Conservation (phyloP, 2,888 invertebrate species). For the Dryobotodes eremita region DNA sequence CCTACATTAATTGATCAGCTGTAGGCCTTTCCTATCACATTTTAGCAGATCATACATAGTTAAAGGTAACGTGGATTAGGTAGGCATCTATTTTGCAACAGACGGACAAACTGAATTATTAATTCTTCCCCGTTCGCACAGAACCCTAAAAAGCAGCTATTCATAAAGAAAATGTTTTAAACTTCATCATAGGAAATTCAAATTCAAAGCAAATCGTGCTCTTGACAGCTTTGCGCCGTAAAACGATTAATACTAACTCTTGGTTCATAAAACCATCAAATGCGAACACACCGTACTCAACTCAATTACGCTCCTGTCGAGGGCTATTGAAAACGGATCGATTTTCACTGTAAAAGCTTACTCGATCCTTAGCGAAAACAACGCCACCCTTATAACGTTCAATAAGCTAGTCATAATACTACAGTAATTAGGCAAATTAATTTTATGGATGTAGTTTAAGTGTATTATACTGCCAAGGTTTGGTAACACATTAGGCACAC, state of each 20-base stretch:
- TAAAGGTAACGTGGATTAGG: not conserved
- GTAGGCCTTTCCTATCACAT: not conserved
- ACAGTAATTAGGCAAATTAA: conserved; percentile 34
- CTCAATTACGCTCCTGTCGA: conserved; percentile 53
- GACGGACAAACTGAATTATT: not conserved
- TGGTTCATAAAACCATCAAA: conserved; percentile 54
- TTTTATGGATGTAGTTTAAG: not conserved
- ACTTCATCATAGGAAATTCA: conserved; percentile 38
- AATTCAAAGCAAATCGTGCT: conserved; percentile 50
- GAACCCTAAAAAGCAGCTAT: not conserved
- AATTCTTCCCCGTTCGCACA: not conserved
- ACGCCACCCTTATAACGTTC: conserved; percentile 18
- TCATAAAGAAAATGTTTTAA: conserved; percentile 20
- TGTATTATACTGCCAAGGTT: not conserved
- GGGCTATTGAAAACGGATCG: conserved; percentile 58
- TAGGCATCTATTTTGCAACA: not conserved
- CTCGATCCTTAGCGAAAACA: conserved; percentile 47
- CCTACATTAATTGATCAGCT: not conserved
- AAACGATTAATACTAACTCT: conserved; percentile 60
- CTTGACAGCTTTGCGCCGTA: conserved; percentile 41
- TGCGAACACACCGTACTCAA: conserved; percentile 49
- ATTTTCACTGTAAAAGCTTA: conserved; percentile 49
- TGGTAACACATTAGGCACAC: not conserved
- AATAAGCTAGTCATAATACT: conserved; percentile 23
- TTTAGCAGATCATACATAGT: not conserved